Evolutionary conservation across 2,888 invertebrate species (phyloP), one percentile per base, ranked within the genome.

Genomic region (Erebia aethiops): DNA sequence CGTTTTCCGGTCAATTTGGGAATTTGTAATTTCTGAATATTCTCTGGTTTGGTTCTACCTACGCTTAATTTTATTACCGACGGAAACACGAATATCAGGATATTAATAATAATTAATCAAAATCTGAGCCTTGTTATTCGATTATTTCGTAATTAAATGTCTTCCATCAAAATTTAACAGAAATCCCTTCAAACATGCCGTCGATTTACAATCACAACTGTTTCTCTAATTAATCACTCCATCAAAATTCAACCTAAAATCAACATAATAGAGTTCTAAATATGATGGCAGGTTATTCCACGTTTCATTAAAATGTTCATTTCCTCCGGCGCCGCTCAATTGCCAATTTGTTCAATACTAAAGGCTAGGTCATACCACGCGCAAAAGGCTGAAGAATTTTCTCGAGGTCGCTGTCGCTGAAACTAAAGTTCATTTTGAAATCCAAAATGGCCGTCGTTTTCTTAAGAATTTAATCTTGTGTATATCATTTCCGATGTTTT

Each of bases 271-370:
- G 5, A 61, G 73, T 68, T 65, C 13, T 26, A 57, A 35, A 13
- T 70, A 1, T 51, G 21, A 43, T 56, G 60, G 21, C 51, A 18
- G 1, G 1, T 13, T 43, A 46, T n/a, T 66, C 58, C 65, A 68
- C 61, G 68, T 73, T 73, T 73, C 73, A 73, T 73, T 73, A 73
- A 71, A 73, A 73, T 69, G 71, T 71, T 71, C 68, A 73, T 71
- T 73, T 73, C 73, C 73, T 62, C 49, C 46, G 70, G 60, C 62
- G 66, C 61, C 68, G 66, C 73, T 71, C 68, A 73, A 73, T 68
- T 71, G 73, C 65, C 71, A 73, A 73, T 73, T 71, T 71, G 73
- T 73, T 71, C 73, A 66, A 67, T 67, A 58, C 58, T 26, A n/a
- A 67, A 66, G 57, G 41, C 21, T 57, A 46, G 43, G 61, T 54